These are phyloP conservation scores for Oreochromis mossambicus DNA, from an alignment of 2,797 vertebrate genomes.

Conservation along the genomic window DNA sequence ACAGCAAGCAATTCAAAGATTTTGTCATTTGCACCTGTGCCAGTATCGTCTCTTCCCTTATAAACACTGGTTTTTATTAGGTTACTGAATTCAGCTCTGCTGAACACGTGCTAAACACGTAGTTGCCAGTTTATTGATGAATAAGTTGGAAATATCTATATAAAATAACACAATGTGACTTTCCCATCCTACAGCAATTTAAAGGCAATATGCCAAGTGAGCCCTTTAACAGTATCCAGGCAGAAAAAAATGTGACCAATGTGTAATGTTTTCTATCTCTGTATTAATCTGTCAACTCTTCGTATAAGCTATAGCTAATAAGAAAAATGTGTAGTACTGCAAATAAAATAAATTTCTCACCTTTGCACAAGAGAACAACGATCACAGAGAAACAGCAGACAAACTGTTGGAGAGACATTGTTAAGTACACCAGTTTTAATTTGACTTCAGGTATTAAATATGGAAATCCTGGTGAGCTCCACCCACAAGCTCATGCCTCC, in stretches of 20 bases:
- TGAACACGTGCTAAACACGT: neutral
- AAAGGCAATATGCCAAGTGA: neutral
- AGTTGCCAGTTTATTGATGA: neutral
- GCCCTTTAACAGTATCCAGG: neutral
- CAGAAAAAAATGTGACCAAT: neutral
- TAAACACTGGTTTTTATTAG: neutral
- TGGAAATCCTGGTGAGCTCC: neutral
- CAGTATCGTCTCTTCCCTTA: neutral
- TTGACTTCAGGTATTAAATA: neutral
- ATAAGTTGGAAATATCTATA: fast-evolving
- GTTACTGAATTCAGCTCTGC: neutral
- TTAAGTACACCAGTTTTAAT: neutral
- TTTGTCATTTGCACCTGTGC: neutral
- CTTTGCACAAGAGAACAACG: neutral
- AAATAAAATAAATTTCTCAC: neutral
- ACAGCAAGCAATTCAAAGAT: neutral
- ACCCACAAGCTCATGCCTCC: neutral
- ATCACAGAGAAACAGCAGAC: neutral
- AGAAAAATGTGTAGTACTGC: neutral
- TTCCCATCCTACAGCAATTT: neutral
- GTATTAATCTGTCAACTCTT: fast-evolving
- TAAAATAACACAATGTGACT: neutral
- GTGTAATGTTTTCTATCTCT: neutral
- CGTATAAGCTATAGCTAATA: neutral
- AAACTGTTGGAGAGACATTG: slow-evolving; percentile 13